Evolutionary conservation across 2,888 invertebrate genomes (phyloP), one percentile per base, ranked within the genome.

Genomic region (Brachylomia viminalis): DNA sequence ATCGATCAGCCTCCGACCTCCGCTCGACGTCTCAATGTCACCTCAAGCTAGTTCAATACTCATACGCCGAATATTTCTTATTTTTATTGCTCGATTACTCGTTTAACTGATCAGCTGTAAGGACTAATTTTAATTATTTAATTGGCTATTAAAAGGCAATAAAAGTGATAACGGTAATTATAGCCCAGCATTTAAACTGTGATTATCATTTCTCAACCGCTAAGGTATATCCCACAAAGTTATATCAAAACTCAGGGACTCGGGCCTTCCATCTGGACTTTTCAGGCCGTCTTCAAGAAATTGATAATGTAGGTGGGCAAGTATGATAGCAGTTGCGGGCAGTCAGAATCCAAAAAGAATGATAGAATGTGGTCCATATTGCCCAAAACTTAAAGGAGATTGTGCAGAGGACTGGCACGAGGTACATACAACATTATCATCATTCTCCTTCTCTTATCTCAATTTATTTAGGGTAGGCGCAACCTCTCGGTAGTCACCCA

Each of bases 1-100:
- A 87, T 87, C 80, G 70, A 85, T 87, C 86, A 87, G 77, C 11
- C 10, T 61, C 2, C 45, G 86, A 72, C 89, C 87, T 88, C 71
- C 75, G 10, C n/a, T 1, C 11, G 89, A 87, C 87, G 58, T 58
- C 15, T 85, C 87, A 87, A 87, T 88, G 87, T 75, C 84, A 61
- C 2, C 4, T 65, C 42, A 54, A 27, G 30, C 78, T 84, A 64
- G 69, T 30, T 33, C 65, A 66, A 69, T 23, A 56, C 52, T 67
- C 64, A 58, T 65, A 49, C 56, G 13, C 52, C 67, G 23, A 75
- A 86, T 71, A 72, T 49, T 74, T 75, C 27, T 59, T 30, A n/a
- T 82, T 68, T 59, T 61, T 77, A 83, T 72, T 47, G n/a, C n/a
- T n/a, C n/a, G 23, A 83, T 69, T 49, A 27, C 52, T 62, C 54